phyloP scores from a whole-genome alignment of 92 coral and sea anemone species.

The Heliopora coerulea region DNA sequence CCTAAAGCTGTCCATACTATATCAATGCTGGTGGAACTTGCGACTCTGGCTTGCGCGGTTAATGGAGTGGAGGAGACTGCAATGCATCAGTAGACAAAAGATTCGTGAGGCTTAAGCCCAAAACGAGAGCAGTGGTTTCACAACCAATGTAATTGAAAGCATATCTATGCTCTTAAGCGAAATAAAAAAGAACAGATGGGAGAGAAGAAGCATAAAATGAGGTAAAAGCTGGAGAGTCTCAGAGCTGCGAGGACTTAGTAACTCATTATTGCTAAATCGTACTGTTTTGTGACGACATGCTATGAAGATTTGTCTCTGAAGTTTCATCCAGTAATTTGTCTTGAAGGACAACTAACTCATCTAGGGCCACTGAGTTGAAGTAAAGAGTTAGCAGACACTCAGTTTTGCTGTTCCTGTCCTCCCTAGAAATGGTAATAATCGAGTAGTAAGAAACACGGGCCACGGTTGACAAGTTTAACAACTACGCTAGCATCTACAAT shows the following conservation, averaged over 20 bases:
- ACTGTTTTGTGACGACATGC: conserved; percentile 15
- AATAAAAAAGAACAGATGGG: too few relatives aligned
- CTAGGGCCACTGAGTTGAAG: background rate
- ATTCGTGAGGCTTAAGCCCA: background rate
- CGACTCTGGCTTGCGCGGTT: background rate
- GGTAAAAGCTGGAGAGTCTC: too few relatives aligned
- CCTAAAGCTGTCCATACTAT: background rate
- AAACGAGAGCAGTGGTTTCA: background rate
- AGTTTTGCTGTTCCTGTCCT: background rate
- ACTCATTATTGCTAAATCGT: background rate
- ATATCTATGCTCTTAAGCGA: background rate
- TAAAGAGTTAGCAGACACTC: background rate
- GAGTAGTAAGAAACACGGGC: background rate
- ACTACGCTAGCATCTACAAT: too few relatives aligned
- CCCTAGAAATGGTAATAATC: background rate
- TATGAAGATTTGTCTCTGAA: background rate
- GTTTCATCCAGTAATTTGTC: conserved; percentile 15
- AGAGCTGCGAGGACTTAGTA: too few relatives aligned
- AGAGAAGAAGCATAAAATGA: too few relatives aligned
- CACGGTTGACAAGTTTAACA: background rate
- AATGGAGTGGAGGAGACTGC: conserved; percentile 3
- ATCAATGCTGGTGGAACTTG: conserved; percentile 11
- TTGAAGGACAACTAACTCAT: conserved; percentile 31
- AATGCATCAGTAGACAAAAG: background rate
- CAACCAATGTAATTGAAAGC: background rate